Conservation (phyloP, 2,888 invertebrate species). For the Meteorus cinctellus region DNA sequence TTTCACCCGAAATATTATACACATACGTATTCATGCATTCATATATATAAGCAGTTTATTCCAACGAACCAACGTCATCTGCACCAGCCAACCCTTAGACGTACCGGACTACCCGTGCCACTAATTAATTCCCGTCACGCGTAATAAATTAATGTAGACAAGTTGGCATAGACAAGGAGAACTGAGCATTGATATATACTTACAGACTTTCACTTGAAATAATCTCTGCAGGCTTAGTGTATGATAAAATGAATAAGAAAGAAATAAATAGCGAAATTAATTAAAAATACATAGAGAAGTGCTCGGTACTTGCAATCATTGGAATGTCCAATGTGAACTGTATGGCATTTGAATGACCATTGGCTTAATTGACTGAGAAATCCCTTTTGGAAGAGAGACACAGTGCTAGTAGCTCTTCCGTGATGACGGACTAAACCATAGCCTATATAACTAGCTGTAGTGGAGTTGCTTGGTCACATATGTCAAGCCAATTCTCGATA, state of each 20-base stretch:
- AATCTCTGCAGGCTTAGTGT: background rate
- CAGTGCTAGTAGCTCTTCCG: background rate
- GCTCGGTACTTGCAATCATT: background rate
- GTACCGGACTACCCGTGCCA: conserved; percentile 24
- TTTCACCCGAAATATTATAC: background rate
- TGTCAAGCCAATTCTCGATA: conserved; percentile 42
- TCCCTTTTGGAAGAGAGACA: background rate
- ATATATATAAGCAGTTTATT: background rate
- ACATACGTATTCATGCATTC: background rate
- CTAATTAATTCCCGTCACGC: conserved; percentile 32
- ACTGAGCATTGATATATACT: background rate
- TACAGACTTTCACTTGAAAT: background rate
- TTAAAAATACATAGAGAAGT: background rate
- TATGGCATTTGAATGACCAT: background rate
- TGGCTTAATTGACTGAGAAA: background rate
- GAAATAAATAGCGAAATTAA: background rate
- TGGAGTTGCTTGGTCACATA: conserved; percentile 13
- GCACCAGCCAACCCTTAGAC: conserved; percentile 18
- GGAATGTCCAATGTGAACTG: background rate
- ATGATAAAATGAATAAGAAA: background rate
- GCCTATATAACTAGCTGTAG: conserved; percentile 3
- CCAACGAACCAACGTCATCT: conserved; percentile 19
- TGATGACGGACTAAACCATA: conserved; percentile 2
- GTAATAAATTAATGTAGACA: conserved; percentile 26
- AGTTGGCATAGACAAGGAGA: conserved; percentile 19